phyloP scores from a whole-genome alignment of 2,888 invertebrate genomes.

The Megalurothrips usitatus region DNA sequence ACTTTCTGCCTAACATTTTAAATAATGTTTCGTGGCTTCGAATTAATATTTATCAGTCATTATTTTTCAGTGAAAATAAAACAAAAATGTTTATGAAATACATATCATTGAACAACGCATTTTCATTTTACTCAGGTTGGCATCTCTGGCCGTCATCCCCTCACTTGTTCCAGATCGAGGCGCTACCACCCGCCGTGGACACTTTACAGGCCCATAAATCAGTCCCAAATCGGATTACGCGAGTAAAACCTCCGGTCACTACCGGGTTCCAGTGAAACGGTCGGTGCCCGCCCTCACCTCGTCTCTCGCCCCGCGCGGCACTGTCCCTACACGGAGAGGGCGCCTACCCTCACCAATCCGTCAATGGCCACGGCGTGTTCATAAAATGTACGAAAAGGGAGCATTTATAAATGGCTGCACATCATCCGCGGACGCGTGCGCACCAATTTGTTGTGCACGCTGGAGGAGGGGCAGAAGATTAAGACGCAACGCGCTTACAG shows the following conservation, averaged over 20 bases:
- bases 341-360: not conserved
- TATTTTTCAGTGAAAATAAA: too few relatives aligned
- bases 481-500: too few relatives aligned
- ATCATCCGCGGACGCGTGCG: too few relatives aligned
- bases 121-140: not conserved
- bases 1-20: too few relatives aligned
- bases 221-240: conserved; percentile 20
- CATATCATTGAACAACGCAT: too few relatives aligned
- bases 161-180: not conserved
- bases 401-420: too few relatives aligned
- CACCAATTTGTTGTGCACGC: too few relatives aligned
- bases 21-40: too few relatives aligned
- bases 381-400: not conserved
- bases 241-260: conserved; percentile 19
- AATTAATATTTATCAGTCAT: too few relatives aligned
- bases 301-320: not conserved
- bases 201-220: not conserved
- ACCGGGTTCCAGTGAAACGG: conserved; percentile 19
- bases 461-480: too few relatives aligned
- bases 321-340: not conserved
- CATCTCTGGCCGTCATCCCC: not conserved
- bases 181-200: conserved; percentile 17
- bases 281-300: not conserved
- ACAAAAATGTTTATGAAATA: too few relatives aligned
- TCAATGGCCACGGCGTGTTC: not conserved